Evolutionary conservation across 1,140 invertebrate genomes (phyloP).

Genomic region (Zaprionus davidi): DNA sequence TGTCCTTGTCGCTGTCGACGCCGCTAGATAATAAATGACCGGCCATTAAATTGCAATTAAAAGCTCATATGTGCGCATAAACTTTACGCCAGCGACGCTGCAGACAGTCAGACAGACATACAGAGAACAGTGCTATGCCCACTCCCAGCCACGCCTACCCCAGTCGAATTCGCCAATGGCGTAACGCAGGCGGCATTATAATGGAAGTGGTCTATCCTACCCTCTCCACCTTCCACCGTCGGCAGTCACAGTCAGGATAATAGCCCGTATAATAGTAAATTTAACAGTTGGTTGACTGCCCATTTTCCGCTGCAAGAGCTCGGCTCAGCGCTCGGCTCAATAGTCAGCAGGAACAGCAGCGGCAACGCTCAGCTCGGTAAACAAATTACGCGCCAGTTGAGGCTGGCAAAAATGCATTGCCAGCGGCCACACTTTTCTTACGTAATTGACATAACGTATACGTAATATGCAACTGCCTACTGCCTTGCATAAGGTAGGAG

Average conservation of each 20-base stretch:
- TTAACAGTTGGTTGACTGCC: slow-evolving; percentile 73
- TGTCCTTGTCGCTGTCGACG: slow-evolving; percentile 60
- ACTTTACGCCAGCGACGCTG: slow-evolving; percentile 61
- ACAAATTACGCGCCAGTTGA: slow-evolving; percentile 68
- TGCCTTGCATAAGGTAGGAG: slow-evolving; percentile 1
- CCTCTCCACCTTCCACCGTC: not conserved
- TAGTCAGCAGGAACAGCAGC: not conserved
- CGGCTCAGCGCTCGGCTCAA: not conserved
- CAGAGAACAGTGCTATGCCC: not conserved
- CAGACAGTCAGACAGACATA: slow-evolving; percentile 15
- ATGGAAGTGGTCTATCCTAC: slow-evolving; percentile 38
- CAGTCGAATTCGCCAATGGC: slow-evolving; percentile 67
- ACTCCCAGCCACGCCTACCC: slow-evolving; percentile 23
- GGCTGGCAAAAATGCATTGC: slow-evolving; percentile 34
- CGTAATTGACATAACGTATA: slow-evolving; percentile 78
- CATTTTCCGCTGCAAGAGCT: slow-evolving; percentile 7
- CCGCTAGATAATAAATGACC: slow-evolving; percentile 83
- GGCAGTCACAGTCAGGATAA: slow-evolving; percentile 58
- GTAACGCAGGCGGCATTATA: slow-evolving; percentile 55
- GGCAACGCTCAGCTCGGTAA: slow-evolving; percentile 39
- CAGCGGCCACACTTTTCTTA: slow-evolving; percentile 74
- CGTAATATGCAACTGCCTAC: slow-evolving; percentile 61
- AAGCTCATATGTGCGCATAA: slow-evolving; percentile 84
- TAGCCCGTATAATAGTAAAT: slow-evolving; percentile 81
- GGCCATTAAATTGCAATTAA: slow-evolving; percentile 84